These are phyloP conservation scores for Prunella fulvescens DNA, from an alignment of 2,113 vertebrate species.

Conservation along the genomic window DNA sequence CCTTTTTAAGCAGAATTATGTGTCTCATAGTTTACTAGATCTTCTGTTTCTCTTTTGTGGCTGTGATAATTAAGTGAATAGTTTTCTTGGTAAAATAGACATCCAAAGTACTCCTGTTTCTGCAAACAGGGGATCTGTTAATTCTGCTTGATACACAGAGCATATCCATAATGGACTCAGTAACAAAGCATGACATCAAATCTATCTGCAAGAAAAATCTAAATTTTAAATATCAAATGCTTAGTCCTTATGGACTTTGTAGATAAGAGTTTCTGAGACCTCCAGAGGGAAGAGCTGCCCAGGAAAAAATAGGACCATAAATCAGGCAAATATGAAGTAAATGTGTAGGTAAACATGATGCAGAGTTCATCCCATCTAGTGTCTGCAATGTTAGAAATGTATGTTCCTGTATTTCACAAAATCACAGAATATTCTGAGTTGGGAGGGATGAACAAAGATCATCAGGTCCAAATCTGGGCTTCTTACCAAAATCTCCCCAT, in stretches of 20 bases:
- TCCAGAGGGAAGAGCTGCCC: neutral
- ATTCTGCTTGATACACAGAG: neutral
- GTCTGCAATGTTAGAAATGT: neutral
- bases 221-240: neutral
- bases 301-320: neutral
- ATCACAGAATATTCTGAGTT: neutral
- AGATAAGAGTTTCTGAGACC: neutral
- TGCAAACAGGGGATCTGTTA: neutral
- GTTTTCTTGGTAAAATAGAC: neutral
- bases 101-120: neutral
- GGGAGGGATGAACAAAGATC: neutral
- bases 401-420: neutral
- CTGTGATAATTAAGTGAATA: neutral
- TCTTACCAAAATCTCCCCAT: neutral
- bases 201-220: neutral
- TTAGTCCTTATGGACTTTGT: neutral
- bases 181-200: neutral
- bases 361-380: neutral
- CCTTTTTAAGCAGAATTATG: neutral
- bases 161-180: neutral
- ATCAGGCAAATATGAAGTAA: neutral
- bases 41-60: neutral
- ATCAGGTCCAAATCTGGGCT: neutral
- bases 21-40: neutral
- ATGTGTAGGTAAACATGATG: neutral